Evolutionary conservation across 2,888 invertebrate genomes (phyloP), one percentile per base, ranked within the genome.

Genomic region (Siphlonurus alternatus): DNA sequence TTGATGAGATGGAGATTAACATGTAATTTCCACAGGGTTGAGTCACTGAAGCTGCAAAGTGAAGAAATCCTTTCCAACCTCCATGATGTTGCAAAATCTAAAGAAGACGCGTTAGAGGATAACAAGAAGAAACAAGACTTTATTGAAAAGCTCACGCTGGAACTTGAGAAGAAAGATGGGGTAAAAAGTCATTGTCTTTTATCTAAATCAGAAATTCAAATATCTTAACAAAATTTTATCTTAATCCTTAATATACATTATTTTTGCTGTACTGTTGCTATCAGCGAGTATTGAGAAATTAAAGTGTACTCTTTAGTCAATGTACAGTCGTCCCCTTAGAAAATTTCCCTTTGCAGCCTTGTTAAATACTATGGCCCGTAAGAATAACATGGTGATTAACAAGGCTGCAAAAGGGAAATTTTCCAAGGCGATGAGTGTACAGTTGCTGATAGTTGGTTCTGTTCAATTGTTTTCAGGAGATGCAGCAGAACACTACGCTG

Each of bases 381-480:
- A n/a, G n/a, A n/a, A n/a, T n/a, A n/a, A n/a, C n/a, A n/a, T n/a
- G n/a, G n/a, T n/a, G n/a, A n/a, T n/a, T n/a, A n/a, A n/a, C n/a
- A n/a, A n/a, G n/a, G n/a, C n/a, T n/a, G n/a, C n/a, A n/a, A n/a
- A n/a, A n/a, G n/a, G n/a, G n/a, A n/a, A n/a, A n/a, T n/a, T n/a
- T n/a, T n/a, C n/a, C n/a, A n/a, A n/a, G n/a, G n/a, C n/a, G n/a
- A n/a, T n/a, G n/a, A n/a, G n/a, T n/a, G n/a, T n/a, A n/a, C n/a
- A n/a, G n/a, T n/a, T n/a, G n/a, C n/a, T n/a, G n/a, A n/a, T n/a
- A n/a, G n/a, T n/a, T n/a, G n/a, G n/a, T n/a, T n/a, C n/a, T n/a
- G n/a, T n/a, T n/a, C n/a, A n/a, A n/a, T n/a, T n/a, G n/a, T 25
- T 22, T 24, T 15, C 1, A 63, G 63, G 63, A 63, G 18, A 18